Evolutionary conservation across 2,888 invertebrate species (phyloP).

Genomic region (Dolichomitus sp.): DNA sequence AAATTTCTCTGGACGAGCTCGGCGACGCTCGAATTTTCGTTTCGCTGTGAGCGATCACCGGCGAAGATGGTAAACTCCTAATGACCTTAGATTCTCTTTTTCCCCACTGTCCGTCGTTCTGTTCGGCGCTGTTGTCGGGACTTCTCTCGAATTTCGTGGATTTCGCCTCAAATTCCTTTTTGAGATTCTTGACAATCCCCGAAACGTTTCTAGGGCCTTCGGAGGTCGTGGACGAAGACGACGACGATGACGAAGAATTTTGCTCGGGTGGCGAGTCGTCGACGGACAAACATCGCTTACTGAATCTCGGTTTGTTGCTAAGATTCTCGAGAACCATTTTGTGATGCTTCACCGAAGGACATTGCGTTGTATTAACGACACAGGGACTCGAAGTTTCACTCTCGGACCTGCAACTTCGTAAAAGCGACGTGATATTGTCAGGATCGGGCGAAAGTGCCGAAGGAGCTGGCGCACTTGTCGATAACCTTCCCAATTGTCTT

Average conservation of each 20-base stretch:
- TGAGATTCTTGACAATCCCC: conserved; percentile 94
- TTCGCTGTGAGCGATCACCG: conserved; percentile 88
- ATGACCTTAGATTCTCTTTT: conserved; percentile 82
- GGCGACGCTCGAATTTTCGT: conserved; percentile 80
- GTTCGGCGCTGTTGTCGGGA: conserved; percentile 68
- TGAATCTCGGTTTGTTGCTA: conserved; percentile 83
- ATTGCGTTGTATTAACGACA: conserved; percentile 86
- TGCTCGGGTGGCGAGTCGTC: conserved; percentile 82
- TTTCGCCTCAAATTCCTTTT: conserved; percentile 96
- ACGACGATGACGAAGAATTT: conserved; percentile 61
- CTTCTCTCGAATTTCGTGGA: conserved; percentile 84
- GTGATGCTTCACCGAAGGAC: conserved; percentile 88
- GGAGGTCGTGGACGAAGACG: conserved; percentile 68
- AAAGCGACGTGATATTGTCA: conserved; percentile 77
- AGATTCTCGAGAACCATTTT: conserved; percentile 87
- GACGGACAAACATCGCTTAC: conserved; percentile 80
- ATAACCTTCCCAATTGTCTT: conserved; percentile 83
- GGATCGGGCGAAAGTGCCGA: conserved; percentile 85
- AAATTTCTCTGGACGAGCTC: conserved; percentile 49
- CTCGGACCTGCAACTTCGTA: conserved; percentile 83
- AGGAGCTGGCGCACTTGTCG: conserved; percentile 83
- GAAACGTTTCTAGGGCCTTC: conserved; percentile 86
- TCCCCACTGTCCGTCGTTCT: conserved; percentile 73
- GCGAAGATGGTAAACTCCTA: conserved; percentile 87
- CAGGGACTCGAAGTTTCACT: conserved; percentile 85